Evolutionary conservation across 2,113 vertebrate genomes (phyloP).

Genomic region (Eolophus roseicapilla): DNA sequence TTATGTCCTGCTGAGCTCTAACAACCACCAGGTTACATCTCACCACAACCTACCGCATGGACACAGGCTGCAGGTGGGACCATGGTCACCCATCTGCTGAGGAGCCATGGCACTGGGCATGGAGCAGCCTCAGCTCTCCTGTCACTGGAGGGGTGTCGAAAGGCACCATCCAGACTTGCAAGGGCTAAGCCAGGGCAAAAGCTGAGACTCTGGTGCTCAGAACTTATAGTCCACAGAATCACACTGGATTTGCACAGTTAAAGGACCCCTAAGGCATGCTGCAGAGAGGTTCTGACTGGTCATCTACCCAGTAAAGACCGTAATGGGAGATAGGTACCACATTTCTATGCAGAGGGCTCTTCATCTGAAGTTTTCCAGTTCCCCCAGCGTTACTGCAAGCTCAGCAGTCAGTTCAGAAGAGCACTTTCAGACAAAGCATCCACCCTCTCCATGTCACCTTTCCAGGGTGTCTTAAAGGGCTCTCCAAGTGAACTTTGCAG

Average conservation of each 20-base stretch:
- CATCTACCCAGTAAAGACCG: background rate
- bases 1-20: no score
- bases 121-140: background rate
- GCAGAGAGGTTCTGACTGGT: background rate
- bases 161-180: background rate
- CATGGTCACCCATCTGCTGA: accelerated
- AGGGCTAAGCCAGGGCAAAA: background rate
- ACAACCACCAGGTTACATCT: background rate
- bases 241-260: background rate
- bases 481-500: background rate
- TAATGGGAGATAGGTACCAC: background rate
- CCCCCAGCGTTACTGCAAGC: background rate
- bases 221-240: background rate
- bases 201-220: background rate
- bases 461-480: no score
- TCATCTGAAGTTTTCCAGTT: background rate
- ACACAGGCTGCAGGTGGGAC: background rate
- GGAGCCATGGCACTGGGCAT: background rate
- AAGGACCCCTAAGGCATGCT: no score
- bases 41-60: accelerated
- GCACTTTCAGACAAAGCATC: no score
- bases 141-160: accelerated
- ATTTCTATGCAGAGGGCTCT: background rate
- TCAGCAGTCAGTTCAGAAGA: background rate
- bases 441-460: background rate